Conservation (phyloP, 2,113 vertebrate species). For the Gadus chalcogrammus region DNA sequence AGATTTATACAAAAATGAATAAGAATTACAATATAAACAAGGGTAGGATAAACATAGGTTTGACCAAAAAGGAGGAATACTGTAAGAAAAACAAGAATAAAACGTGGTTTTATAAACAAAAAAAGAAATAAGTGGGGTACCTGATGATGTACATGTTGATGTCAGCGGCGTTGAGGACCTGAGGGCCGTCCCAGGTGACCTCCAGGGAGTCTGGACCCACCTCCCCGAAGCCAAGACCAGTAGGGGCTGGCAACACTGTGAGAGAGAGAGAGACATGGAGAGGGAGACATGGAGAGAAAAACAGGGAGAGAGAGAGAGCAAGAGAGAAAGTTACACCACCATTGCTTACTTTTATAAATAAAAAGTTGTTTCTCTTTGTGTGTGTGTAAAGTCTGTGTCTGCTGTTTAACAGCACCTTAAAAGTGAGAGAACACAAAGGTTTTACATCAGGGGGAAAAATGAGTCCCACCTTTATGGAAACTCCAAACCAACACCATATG, state of each 20-base stretch:
- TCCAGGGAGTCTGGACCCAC: constrained; percentile 81
- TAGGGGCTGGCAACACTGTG: constrained; percentile 89
- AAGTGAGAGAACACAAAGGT: constrained; percentile 39
- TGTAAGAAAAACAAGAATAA: too few relatives aligned
- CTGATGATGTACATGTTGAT: constrained; percentile 81
- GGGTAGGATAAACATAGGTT: too few relatives aligned
- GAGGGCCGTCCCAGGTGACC: constrained; percentile 83
- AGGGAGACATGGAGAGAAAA: background rate
- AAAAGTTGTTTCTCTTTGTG: background rate
- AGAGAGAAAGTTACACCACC: background rate
- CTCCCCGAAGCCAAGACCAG: constrained; percentile 81
- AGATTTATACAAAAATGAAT: too few relatives aligned
- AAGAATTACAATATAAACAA: too few relatives aligned
- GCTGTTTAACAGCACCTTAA: constrained; percentile 42
- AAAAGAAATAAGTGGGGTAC: constrained; percentile 47
- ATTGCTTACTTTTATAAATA: too few relatives aligned
- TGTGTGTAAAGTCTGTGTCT: background rate
- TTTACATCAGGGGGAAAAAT: constrained; percentile 30
- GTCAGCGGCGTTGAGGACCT: constrained; percentile 73
- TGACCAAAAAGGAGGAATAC: too few relatives aligned
- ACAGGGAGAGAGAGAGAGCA: background rate
- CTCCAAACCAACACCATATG: constrained; percentile 49
- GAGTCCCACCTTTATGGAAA: constrained; percentile 32
- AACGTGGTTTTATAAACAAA: too few relatives aligned
- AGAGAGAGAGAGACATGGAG: background rate